phyloP scores from a whole-genome alignment of 2,113 vertebrate species.

The Rattus rattus region DNA sequence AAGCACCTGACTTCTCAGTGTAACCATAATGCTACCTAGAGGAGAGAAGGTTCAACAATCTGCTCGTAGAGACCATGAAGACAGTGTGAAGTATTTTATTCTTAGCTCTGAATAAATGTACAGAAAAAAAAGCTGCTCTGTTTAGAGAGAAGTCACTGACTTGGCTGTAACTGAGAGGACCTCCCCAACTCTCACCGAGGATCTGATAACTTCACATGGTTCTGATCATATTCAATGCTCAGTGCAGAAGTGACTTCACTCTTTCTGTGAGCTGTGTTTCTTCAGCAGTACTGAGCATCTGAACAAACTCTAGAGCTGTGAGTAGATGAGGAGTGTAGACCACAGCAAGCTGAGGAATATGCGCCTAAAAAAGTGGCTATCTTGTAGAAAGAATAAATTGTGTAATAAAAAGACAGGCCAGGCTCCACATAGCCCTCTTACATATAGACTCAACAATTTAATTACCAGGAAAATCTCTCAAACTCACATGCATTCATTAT shows the following conservation, averaged over 20 bases:
- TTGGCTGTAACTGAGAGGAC: not conserved
- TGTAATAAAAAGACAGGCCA: not conserved
- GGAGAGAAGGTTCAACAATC: not conserved
- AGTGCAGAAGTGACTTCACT: not conserved
- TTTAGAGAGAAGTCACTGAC: not conserved
- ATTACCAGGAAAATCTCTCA: not conserved
- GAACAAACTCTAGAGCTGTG: not conserved
- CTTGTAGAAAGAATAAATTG: not conserved
- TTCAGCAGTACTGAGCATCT: accelerated
- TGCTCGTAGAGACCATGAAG: not conserved
- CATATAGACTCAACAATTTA: too few species aligned
- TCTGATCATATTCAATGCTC: not conserved
- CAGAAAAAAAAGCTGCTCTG: not conserved
- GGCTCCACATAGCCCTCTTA: too few species aligned
- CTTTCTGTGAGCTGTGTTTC: too few species aligned
- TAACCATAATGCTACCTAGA: not conserved
- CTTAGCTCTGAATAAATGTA: not conserved
- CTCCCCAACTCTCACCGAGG: accelerated
- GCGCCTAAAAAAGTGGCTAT: not conserved
- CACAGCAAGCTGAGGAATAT: not conserved
- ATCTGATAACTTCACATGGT: not conserved
- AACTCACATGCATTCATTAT: not conserved
- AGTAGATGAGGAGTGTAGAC: not conserved
- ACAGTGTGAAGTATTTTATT: not conserved
- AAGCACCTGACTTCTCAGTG: not conserved